Evolutionary conservation across 2,113 vertebrate genomes (phyloP), one percentile per base, ranked within the genome.

Genomic region (Mus spicilegus): DNA sequence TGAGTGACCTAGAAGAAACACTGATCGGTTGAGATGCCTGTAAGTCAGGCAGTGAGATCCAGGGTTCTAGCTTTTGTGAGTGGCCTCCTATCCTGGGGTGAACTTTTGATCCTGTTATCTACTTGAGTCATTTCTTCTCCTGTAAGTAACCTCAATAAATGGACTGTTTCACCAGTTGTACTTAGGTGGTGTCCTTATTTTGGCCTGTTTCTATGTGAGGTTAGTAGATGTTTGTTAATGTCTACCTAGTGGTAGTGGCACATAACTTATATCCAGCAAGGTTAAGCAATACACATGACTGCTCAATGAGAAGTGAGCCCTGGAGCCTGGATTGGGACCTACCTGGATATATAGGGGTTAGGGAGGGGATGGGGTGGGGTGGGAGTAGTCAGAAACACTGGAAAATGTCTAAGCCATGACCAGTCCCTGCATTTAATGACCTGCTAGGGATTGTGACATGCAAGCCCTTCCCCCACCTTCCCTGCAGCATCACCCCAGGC

Each of bases 381-480:
- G 11, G 0, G 12, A 24, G 12, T 30, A 39, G 76, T 96, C 12
- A n/a, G 51, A 94, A 85, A 70, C 16, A 54, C 1, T 0, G 56
- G 39, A 5, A 24, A 51, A 36, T 6, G 0, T 49, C 58, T 24
- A 26, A 5, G 51, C 14, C 30, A 14, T 69, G 84, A 39, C n/a
- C 24, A 24, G 8, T 1, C 2, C 36, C 20, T 70, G 20, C 54
- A 24, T 87, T 81, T 90, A 78, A 76, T 20, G 63, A 92, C 19
- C 51, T 46, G 89, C 65, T 26, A 24, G 5, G 9, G 13, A 54
- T 3, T 12, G 36, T 56, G 82, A 13, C n/a, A 12, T 0, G 0
- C 56, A 36, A 56, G 42, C 28, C 5, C 14, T 6, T 51, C 58
- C 81, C 13, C 12, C 3, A 36, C 11, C 1, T 28, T 39, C 33